These are phyloP conservation scores for Rhinatrema bivittatum DNA, from an alignment of 2,797 vertebrate species.

Conservation along the genomic window DNA sequence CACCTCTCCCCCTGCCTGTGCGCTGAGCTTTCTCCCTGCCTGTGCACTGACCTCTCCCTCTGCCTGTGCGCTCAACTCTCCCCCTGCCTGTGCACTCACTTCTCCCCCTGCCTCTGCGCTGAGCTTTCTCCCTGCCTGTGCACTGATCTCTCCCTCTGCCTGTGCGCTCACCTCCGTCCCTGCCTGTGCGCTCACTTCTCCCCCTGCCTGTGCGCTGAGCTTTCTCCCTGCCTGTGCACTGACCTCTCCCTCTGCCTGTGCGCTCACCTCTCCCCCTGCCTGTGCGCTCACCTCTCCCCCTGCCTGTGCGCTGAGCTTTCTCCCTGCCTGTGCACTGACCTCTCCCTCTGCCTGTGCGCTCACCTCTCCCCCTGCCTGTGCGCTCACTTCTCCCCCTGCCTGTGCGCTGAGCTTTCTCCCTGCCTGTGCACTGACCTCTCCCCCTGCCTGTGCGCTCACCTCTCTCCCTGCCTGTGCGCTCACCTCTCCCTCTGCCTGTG, in stretches of 20 bases:
- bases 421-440: not conserved
- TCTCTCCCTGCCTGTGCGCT: constrained; percentile 1
- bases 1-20: not conserved
- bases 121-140: constrained; percentile 1
- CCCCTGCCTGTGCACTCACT: not conserved
- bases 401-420: constrained; percentile 3
- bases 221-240: not conserved
- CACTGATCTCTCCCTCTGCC: not conserved
- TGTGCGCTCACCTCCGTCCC: not conserved
- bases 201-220: not conserved
- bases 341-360: not conserved
- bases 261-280: not conserved
- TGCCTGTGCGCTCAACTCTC: not conserved
- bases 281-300: constrained; percentile 3
- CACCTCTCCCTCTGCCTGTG: not conserved
- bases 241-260: constrained; percentile 1
- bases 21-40: not conserved
- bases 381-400: not conserved
- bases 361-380: constrained; percentile 1
- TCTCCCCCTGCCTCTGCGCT: not conserved
- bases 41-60: not conserved
- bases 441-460: not conserved
- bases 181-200: not conserved
- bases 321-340: not conserved
- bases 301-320: not conserved